Evolutionary conservation across 2,113 vertebrate species (phyloP).

Genomic region (Rhinoderma darwinii): DNA sequence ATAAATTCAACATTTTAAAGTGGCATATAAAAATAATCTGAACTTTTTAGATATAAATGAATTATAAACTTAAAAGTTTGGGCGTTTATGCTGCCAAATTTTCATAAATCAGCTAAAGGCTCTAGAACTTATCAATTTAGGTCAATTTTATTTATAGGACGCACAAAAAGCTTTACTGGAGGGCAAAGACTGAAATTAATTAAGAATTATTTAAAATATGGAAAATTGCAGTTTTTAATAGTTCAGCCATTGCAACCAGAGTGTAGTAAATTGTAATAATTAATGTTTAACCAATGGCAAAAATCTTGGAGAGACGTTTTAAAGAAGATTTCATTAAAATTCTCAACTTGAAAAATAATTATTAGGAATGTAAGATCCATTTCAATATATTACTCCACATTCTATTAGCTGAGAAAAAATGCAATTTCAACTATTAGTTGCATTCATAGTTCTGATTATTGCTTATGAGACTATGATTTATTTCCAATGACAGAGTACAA

Average conservation of each 20-base stretch:
- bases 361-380: conserved; percentile 27
- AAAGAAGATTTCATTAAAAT: conserved; percentile 52
- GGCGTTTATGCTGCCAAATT: not conserved
- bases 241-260: conserved; percentile 5
- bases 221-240: conserved; percentile 19
- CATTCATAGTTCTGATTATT: conserved; percentile 33
- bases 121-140: conserved; percentile 39
- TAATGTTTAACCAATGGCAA: conserved; percentile 57
- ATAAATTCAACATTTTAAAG: not conserved
- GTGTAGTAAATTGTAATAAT: conserved; percentile 35
- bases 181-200: conserved; percentile 37
- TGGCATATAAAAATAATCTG: not conserved
- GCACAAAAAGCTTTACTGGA: conserved; percentile 10
- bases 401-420: conserved; percentile 50
- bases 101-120: conserved; percentile 6
- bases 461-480: conserved; percentile 20
- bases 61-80: conserved; percentile 4
- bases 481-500: conserved; percentile 27
- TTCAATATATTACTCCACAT: conserved; percentile 48
- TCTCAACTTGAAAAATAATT: conserved; percentile 53
- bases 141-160: conserved; percentile 27
- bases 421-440: conserved; percentile 14
- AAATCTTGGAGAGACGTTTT: conserved; percentile 9
- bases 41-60: not conserved
- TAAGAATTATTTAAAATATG: conserved; percentile 47